phyloP scores from a whole-genome alignment of 2,797 vertebrate genomes.

The Scolopax bukidnonensis region DNA sequence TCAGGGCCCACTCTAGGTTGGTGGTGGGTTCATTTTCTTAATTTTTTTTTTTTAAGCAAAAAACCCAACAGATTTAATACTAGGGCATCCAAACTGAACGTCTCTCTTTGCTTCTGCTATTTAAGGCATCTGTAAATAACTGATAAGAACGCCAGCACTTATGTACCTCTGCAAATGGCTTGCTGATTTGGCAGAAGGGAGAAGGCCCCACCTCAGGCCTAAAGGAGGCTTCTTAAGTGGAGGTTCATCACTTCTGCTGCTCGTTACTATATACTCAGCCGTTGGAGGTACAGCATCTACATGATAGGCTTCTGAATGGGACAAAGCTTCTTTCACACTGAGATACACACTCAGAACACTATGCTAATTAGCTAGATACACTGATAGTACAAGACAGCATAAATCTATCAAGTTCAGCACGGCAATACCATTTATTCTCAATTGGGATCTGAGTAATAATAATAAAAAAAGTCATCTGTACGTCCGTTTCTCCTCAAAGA shows the following conservation, averaged over 20 bases:
- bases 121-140: constrained; percentile 10
- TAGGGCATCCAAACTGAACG: neutral
- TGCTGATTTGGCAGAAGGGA: neutral
- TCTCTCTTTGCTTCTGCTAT: neutral
- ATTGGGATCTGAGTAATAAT: neutral
- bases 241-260: neutral
- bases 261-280: neutral
- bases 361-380: neutral
- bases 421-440: neutral
- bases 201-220: neutral
- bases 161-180: constrained; percentile 14
- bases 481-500: neutral
- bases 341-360: neutral
- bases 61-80: neutral
- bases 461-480: neutral
- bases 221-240: neutral
- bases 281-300: neutral
- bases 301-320: neutral
- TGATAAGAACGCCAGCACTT: neutral
- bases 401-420: neutral
- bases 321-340: neutral
- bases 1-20: neutral
- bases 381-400: neutral
- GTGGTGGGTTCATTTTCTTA: neutral
- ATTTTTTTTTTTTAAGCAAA: neutral